These are phyloP conservation scores for Brachionus sp. DNA, from an alignment of 1,140 invertebrate species.

Conservation along the genomic window DNA sequence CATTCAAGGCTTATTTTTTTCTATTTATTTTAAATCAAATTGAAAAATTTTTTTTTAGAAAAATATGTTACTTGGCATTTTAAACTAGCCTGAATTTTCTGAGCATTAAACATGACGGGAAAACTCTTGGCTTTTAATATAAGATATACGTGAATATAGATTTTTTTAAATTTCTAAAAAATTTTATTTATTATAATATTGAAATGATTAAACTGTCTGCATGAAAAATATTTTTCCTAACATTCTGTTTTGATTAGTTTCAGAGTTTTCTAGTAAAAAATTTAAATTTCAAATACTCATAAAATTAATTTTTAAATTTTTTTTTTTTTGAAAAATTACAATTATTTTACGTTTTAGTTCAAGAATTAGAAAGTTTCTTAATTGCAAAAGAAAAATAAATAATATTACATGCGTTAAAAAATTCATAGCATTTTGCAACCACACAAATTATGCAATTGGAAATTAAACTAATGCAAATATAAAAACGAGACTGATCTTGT, in stretches of 20 bases:
- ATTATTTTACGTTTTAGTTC: not conserved
- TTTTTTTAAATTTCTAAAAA: not conserved
- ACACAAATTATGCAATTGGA: constrained; percentile 18
- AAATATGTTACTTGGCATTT: too few species aligned
- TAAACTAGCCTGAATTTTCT: too few species aligned
- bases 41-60: too few species aligned
- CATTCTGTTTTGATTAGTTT: not conserved
- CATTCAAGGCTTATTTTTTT: too few species aligned
- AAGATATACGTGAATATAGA: too few species aligned
- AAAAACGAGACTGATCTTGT: constrained; percentile 17
- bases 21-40: too few species aligned
- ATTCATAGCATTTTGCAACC: constrained; percentile 31
- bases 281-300: not conserved
- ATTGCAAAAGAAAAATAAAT: not conserved
- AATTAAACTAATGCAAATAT: not conserved
- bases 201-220: not conserved
- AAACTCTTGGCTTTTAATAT: too few species aligned
- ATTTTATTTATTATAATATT: not conserved
- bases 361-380: not conserved
- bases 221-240: not conserved
- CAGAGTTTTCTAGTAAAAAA: not conserved
- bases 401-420: not conserved
- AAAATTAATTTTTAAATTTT: not conserved
- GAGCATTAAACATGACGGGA: too few species aligned
- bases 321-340: not conserved